Conservation (phyloP, 2,113 vertebrate species). For the Ellobius talpinus region DNA sequence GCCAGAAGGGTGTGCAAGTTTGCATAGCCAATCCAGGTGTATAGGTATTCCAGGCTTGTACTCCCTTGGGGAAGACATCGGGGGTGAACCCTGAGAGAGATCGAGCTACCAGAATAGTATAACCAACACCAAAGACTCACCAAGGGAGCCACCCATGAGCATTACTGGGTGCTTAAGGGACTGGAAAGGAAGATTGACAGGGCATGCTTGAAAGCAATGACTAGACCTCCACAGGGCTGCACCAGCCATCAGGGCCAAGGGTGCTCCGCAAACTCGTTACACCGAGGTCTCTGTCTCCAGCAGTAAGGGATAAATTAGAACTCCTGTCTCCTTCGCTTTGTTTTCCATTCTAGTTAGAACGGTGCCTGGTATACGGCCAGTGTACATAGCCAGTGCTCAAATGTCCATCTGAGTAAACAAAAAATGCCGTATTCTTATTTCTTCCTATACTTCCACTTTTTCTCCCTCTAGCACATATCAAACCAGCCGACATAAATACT, state of each 20-base stretch:
- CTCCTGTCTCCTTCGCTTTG: not conserved
- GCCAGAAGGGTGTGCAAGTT: not conserved
- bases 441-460: not conserved
- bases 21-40: not conserved
- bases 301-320: not conserved
- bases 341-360: not conserved
- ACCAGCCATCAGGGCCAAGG: not conserved
- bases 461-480: not conserved
- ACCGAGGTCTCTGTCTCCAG: not conserved
- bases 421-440: not conserved
- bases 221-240: not conserved
- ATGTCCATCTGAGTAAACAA: slow-evolving; percentile 19
- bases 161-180: not conserved
- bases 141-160: not conserved
- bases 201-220: not conserved
- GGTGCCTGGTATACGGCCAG: not conserved
- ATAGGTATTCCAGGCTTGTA: not conserved
- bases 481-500: not conserved
- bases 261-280: not conserved
- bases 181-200: not conserved
- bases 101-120: not conserved
- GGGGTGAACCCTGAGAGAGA: not conserved
- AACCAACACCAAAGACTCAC: not conserved
- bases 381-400: not conserved
- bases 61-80: not conserved